phyloP scores from a whole-genome alignment of 2,888 invertebrate genomes.

The Bellardia pandia region DNA sequence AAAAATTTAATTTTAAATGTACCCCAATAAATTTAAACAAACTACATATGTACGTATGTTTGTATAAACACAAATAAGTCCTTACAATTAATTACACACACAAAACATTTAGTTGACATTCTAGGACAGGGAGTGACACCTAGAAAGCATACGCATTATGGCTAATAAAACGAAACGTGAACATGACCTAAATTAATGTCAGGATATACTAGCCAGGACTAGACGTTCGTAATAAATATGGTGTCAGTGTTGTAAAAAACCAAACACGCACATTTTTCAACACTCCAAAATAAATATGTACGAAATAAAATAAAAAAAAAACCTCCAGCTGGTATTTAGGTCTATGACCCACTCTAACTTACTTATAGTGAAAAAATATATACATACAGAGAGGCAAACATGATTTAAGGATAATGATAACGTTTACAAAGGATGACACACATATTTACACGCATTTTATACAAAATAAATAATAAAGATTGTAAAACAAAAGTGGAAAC shows the following conservation, averaged over 20 bases:
- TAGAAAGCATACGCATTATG: constrained; percentile 11
- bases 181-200: constrained; percentile 79
- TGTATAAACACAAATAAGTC: background rate
- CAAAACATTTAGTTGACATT: constrained; percentile 23
- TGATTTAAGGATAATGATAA: constrained; percentile 58
- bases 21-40: background rate
- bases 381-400: constrained; percentile 2
- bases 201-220: constrained; percentile 69
- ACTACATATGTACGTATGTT: background rate
- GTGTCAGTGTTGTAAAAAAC: constrained; percentile 1
- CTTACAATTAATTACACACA: constrained; percentile 33
- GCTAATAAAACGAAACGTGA: constrained; percentile 53
- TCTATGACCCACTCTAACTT: constrained; percentile 46
- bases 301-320: constrained; percentile 7
- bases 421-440: constrained; percentile 51
- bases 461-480: background rate
- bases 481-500: background rate
- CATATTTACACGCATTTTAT: constrained; percentile 55
- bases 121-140: constrained; percentile 57
- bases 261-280: constrained; percentile 48
- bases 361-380: background rate
- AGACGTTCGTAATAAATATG: constrained; percentile 25
- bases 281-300: background rate
- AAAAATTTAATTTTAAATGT: constrained; percentile 15
- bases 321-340: constrained; percentile 35